Evolutionary conservation across 2,797 vertebrate species (phyloP), one percentile per base, ranked within the genome.

Genomic region (Amblyraja radiata): DNA sequence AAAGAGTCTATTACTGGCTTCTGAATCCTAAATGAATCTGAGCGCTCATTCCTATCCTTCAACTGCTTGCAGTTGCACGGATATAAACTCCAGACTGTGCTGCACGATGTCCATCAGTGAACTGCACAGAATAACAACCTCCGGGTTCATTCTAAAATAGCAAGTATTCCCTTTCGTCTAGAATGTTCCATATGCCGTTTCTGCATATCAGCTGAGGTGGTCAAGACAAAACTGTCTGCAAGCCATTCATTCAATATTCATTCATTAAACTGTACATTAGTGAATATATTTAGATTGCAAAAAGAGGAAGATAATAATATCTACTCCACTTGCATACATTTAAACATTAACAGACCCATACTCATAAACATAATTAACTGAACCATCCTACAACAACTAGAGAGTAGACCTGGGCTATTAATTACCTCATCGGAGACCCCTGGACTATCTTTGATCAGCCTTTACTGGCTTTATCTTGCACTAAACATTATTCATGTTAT

Each of bases 231-330:
- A 36, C 63, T 68, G 61, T 88, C 63, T 88, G 84, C 84, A 68
- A 68, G 84, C 68, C 84, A 68, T 88, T 88, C 84, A 68, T 36
- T 88, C 84, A 88, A 10, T 32, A 68, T 88, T 32, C 84, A 88
- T 88, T 88, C 84, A 88, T 68, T 63, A 68, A 68, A 28, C 16
- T 1, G n/a, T 36, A 36, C 63, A 63, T 32, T 18, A 9, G 63
- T 88, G n/a, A 88, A 36, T 63, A 36, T 68, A 63, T n/a, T 68
- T 88, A 88, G 14, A 68, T 36, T 68, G n/a, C 84, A 36, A 36
- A 94, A 93, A 79, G 93, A 93, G 93, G 93, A 94, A 93, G 93
- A 91, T 90, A 93, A 93, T 93, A 78, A 46, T 93, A 95, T 94
- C 93, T 93, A 93, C 93, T 94, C 93, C 73, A 93, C 81, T 93